Percentiles rank a stretch among this genome's conserved stretches.
phyloP scores from a whole-genome alignment of 1,140 invertebrate species.

The Myzus persicae region DNA sequence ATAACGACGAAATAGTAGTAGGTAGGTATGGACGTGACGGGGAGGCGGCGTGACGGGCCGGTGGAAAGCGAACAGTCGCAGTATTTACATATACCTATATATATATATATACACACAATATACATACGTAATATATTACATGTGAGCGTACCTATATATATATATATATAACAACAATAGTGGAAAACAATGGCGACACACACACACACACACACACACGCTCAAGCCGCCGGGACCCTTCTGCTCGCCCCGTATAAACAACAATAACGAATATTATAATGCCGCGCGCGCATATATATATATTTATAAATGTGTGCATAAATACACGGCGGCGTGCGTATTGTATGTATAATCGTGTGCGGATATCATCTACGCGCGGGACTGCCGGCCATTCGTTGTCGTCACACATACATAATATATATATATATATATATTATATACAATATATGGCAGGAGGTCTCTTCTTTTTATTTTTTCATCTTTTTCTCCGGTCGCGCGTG shows the following conservation, averaged over 20 bases:
- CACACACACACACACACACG: not conserved
- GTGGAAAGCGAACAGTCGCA: not conserved
- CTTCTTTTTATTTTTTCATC: constrained; percentile 19
- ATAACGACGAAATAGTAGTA: constrained; percentile 13
- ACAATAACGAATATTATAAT: constrained; percentile 43
- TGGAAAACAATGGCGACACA: constrained; percentile 40
- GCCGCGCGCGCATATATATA: not conserved
- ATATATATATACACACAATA: not conserved
- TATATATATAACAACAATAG: too few species aligned
- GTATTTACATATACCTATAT: not conserved
- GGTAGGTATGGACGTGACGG: not conserved
- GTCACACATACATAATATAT: not conserved
- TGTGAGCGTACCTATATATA: not conserved
- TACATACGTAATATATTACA: not conserved
- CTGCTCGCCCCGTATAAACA: not conserved
- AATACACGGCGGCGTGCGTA: not conserved
- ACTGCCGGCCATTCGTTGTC: constrained; percentile 23
- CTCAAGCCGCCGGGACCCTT: not conserved
- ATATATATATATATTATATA: not conserved
- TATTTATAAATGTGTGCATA: not conserved
- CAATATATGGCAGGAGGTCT: not conserved
- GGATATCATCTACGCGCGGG: constrained; percentile 19
- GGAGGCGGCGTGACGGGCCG: not conserved
- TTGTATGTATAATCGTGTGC: constrained; percentile 43
- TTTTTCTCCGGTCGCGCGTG: not conserved